Conservation (phyloP, 2,888 invertebrate genomes). For the Ornithoptera priamus region DNA sequence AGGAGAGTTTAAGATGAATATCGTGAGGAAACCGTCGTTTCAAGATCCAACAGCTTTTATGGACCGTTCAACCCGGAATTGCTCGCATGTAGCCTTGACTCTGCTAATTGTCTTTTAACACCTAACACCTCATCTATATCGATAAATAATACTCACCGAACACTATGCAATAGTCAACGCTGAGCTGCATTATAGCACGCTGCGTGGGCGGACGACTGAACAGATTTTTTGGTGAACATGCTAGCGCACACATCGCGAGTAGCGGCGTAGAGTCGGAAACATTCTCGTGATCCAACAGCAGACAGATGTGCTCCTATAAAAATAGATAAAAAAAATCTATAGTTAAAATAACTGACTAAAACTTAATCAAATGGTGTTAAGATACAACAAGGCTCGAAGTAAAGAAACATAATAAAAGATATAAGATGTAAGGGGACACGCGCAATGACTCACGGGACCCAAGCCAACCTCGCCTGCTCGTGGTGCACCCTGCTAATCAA, state of each 20-base stretch:
- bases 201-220: constrained; percentile 53
- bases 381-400: too few species aligned
- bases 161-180: constrained; percentile 58
- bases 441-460: too few species aligned
- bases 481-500: too few species aligned
- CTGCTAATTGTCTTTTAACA: background rate
- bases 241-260: constrained; percentile 38
- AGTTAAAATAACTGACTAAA: background rate
- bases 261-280: constrained; percentile 34
- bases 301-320: constrained; percentile 59
- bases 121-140: background rate
- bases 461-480: too few species aligned
- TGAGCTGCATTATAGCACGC: constrained; percentile 57
- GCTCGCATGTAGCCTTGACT: too few species aligned
- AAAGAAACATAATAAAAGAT: too few species aligned
- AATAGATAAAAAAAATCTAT: background rate
- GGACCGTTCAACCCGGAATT: too few species aligned
- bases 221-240: constrained; percentile 46
- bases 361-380: too few species aligned
- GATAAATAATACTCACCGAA: constrained; percentile 43
- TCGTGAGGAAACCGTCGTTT: too few species aligned
- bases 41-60: too few species aligned
- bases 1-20: too few species aligned
- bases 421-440: too few species aligned
- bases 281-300: constrained; percentile 48